phyloP scores from a whole-genome alignment of 2,888 invertebrate species.

The Ypsolopha sequella region DNA sequence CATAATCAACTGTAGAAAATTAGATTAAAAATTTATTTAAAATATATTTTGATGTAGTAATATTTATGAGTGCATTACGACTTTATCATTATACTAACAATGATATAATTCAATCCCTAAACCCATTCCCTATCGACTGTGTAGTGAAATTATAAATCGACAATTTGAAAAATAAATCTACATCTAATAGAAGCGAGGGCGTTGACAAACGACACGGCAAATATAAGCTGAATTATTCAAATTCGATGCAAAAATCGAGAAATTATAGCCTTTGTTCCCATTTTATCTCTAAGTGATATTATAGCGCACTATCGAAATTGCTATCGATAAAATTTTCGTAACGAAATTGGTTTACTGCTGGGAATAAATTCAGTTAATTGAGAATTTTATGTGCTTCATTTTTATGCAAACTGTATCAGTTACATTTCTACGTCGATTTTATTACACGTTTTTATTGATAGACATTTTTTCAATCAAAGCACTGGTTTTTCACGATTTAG shows the following conservation, averaged over 20 bases:
- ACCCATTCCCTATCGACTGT: background rate
- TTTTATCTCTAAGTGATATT: constrained; percentile 48
- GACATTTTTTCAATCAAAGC: background rate
- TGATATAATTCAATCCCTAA: background rate
- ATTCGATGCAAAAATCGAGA: constrained; percentile 45
- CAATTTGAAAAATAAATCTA: background rate
- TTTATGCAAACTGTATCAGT: constrained; percentile 10
- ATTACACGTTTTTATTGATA: background rate
- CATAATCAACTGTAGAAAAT: too few species aligned
- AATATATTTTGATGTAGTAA: background rate
- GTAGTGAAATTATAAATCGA: background rate
- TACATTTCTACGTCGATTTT: background rate
- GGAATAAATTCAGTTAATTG: constrained; percentile 58
- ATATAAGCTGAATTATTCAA: constrained; percentile 53
- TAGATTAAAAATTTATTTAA: background rate
- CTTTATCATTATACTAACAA: background rate
- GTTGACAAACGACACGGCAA: constrained; percentile 28
- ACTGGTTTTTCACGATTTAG: background rate
- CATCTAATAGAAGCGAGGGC: background rate
- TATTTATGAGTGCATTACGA: background rate
- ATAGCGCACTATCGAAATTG: constrained; percentile 59
- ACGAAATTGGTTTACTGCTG: constrained; percentile 30
- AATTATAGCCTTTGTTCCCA: constrained; percentile 47
- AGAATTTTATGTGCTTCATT: constrained; percentile 15
- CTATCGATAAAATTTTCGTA: constrained; percentile 53